Conservation (phyloP, 2,888 invertebrate species). For the Megamerina dolium region DNA sequence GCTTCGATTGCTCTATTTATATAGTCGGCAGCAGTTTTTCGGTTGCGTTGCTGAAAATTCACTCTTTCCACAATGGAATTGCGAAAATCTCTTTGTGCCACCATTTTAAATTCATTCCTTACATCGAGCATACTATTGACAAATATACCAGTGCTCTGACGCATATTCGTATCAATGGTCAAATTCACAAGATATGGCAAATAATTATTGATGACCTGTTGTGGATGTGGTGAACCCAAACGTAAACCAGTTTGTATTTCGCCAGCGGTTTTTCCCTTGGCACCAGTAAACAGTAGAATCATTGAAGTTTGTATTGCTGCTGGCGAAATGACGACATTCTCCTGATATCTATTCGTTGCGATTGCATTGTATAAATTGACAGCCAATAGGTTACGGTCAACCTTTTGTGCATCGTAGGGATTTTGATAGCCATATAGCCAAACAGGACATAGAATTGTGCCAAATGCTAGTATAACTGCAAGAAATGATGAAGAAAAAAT, state of each 20-base stretch:
- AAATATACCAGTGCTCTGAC: slow-evolving; percentile 70
- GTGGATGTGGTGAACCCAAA: slow-evolving; percentile 31
- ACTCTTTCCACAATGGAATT: slow-evolving; percentile 60
- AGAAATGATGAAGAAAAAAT: too few relatives aligned
- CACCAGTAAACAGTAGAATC: slow-evolving; percentile 67
- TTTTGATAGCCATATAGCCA: slow-evolving; percentile 17
- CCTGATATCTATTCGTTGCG: slow-evolving; percentile 52
- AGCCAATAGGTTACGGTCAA: slow-evolving; percentile 37
- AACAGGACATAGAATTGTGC: not conserved
- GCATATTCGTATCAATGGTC: slow-evolving; percentile 38
- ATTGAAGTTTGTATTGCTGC: slow-evolving; percentile 67
- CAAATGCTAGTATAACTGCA: slow-evolving; percentile 11
- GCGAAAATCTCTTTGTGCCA: slow-evolving; percentile 60
- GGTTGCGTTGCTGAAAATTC: slow-evolving; percentile 55
- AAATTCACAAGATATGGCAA: slow-evolving; percentile 34
- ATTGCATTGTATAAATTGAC: slow-evolving; percentile 50
- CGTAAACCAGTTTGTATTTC: slow-evolving; percentile 58
- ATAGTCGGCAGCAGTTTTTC: slow-evolving; percentile 51
- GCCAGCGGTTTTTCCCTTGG: slow-evolving; percentile 57
- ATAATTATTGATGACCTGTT: slow-evolving; percentile 33
- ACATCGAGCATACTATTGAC: slow-evolving; percentile 56
- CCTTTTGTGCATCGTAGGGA: slow-evolving; percentile 17
- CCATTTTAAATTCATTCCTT: slow-evolving; percentile 54
- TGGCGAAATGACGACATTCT: slow-evolving; percentile 68
- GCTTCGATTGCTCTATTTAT: slow-evolving; percentile 77